Conservation (phyloP, 2,888 invertebrate species). For the Cheilosia grossa region DNA sequence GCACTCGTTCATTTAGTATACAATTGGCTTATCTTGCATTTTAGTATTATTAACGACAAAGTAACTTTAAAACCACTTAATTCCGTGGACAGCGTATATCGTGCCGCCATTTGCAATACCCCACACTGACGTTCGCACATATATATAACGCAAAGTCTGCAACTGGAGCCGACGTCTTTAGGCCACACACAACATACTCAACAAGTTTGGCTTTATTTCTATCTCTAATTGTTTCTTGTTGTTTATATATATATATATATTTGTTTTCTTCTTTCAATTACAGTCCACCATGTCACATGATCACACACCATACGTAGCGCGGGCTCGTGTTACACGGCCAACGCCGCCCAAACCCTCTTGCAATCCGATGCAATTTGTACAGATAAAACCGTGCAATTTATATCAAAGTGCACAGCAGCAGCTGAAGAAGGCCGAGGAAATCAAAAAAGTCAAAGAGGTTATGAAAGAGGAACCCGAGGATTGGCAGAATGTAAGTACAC, state of each 20-base stretch:
- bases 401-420: constrained; percentile 94
- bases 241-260: constrained; percentile 2
- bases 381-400: constrained; percentile 93
- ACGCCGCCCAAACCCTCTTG: constrained; percentile 92
- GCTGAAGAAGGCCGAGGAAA: constrained; percentile 92
- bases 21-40: constrained; percentile 62
- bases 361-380: constrained; percentile 95
- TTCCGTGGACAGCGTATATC: constrained; percentile 47
- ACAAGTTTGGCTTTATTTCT: constrained; percentile 26
- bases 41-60: constrained; percentile 27
- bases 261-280: constrained; percentile 69
- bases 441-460: constrained; percentile 91
- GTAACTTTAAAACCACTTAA: constrained; percentile 49
- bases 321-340: constrained; percentile 87
- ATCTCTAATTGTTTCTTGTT: constrained; percentile 44
- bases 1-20: constrained; percentile 50
- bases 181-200: constrained; percentile 8
- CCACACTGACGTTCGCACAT: neutral
- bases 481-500: constrained; percentile 92
- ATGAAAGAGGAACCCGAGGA: constrained; percentile 93
- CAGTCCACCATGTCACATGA: constrained; percentile 82
- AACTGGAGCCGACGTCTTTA: neutral
- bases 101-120: constrained; percentile 23
- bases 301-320: constrained; percentile 83
- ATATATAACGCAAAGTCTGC: neutral